Conservation (phyloP, 2,113 vertebrate genomes). For the Mohoua ochrocephala region DNA sequence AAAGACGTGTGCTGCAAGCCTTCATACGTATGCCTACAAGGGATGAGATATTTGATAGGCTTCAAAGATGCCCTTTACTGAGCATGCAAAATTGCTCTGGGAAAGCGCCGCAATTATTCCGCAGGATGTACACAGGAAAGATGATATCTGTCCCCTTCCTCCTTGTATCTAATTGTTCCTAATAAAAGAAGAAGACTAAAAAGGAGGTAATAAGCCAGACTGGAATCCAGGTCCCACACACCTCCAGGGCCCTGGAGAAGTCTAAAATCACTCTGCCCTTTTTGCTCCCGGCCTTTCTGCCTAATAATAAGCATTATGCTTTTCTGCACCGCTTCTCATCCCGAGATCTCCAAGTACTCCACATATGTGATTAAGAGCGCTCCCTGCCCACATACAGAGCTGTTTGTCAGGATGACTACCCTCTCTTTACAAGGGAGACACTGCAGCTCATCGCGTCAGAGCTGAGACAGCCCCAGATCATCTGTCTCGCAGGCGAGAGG, state of each 20-base stretch:
- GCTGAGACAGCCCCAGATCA: slow-evolving; percentile 7
- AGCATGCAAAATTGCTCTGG: slow-evolving; percentile 21
- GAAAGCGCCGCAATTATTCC: slow-evolving; percentile 38
- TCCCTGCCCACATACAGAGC: slow-evolving; percentile 17
- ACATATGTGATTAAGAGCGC: slow-evolving; percentile 14
- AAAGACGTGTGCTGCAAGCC: background rate
- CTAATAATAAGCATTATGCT: slow-evolving; percentile 2
- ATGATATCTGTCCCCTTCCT: slow-evolving; percentile 19
- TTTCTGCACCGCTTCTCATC: background rate
- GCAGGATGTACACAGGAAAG: slow-evolving; percentile 22
- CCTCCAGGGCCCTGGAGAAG: background rate
- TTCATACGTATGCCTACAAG: background rate
- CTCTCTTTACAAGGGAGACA: slow-evolving; percentile 8
- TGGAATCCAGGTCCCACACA: background rate
- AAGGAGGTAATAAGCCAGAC: background rate
- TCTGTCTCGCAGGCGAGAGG: background rate
- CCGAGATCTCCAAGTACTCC: background rate
- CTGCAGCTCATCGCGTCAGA: background rate
- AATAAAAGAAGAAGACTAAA: slow-evolving; percentile 3
- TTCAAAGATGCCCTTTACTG: slow-evolving; percentile 38
- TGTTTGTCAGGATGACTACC: slow-evolving; percentile 50
- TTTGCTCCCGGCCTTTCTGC: background rate
- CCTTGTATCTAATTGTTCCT: slow-evolving; percentile 2
- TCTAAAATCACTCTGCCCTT: background rate
- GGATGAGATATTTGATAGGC: slow-evolving; percentile 11